Evolutionary conservation across 23 tunicate species (phyloP).

Genomic region (Trididemnum clinides): DNA sequence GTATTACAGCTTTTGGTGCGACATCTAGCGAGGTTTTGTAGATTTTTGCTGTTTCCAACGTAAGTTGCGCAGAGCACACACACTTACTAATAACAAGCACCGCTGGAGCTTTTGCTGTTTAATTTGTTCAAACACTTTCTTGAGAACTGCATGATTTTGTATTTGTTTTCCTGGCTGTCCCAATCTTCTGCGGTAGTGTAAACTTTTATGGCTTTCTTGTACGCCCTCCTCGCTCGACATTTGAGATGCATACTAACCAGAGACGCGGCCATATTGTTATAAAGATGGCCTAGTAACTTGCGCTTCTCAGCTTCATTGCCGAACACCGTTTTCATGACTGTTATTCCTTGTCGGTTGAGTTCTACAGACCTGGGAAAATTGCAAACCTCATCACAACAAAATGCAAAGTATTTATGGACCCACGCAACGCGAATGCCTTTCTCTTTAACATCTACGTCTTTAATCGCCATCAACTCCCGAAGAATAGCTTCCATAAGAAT

Average conservation of each 20-base stretch:
- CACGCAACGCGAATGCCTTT: background rate
- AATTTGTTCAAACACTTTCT: background rate
- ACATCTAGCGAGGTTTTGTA: too few relatives aligned
- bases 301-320: background rate
- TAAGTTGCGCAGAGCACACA: too few relatives aligned
- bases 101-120: background rate
- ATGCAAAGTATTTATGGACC: conserved; percentile 15
- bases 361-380: background rate
- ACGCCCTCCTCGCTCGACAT: background rate
- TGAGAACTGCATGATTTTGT: background rate
- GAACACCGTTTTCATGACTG: conserved; percentile 12
- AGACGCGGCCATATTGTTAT: conserved; percentile 19
- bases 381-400: background rate
- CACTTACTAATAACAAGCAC: too few relatives aligned
- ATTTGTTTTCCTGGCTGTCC: background rate
- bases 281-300: background rate
- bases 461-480: background rate
- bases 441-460: background rate
- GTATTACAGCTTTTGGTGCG: too few relatives aligned
- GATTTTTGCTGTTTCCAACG: too few relatives aligned
- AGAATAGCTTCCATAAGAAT: background rate
- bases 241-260: background rate
- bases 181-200: conserved; percentile 1
- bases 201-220: background rate
- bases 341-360: conserved; percentile 5